Base-by-base conservation (phyloP, 2,888 invertebrate genomes). In the Philaethria dido region DNA sequence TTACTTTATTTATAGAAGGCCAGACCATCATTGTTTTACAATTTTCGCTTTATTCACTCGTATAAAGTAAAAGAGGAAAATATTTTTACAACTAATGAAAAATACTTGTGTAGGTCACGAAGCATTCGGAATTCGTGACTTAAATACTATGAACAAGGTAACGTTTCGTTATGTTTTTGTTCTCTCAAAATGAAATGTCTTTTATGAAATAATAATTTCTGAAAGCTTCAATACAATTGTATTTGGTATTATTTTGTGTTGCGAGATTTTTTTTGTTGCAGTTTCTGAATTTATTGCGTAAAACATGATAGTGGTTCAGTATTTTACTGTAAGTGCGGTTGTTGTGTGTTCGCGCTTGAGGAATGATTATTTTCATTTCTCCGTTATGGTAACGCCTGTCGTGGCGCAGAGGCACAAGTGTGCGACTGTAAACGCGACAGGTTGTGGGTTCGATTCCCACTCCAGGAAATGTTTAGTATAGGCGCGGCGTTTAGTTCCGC, bases 61-160 rank as follows among this genome's bases (percentile, higher is more conserved):
- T 42, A 42, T 20, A 16, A n/a, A n/a, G n/a, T n/a, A 36, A 39
- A 57, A 57, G 22, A 22, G 39, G 3, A 57, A 39, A 57, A 57
- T 57, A 57, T 55, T 42, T 39, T 57, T 22, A 57, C 55, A 42
- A 57, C 3, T 57, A 57, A 57, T 42, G 55, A 39, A 57, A 55
- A 57, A 42, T 39, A 29, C 52, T 52, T 57, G 22, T 42, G n/a
- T 57, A 42, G 55, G 55, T 57, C 55, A 57, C 55, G 42, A 42
- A 22, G 13, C 55, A 42, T 57, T 57, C 22, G 39, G 25, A 39
- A 39, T 22, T 42, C 39, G 20, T 22, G 55, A 57, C 4, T 57
- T 57, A 22, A 57, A 42, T 39, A 39, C 22, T 57, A n/a, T 57
- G 39, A 57, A 57, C 36, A 22, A 42, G 39, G 39, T 22, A 39